These are phyloP conservation scores for Hydractinia symbiolongicarpus DNA, from an alignment of 30 jellyfish, hydroid and myxozoan genomes.

Conservation along the genomic window DNA sequence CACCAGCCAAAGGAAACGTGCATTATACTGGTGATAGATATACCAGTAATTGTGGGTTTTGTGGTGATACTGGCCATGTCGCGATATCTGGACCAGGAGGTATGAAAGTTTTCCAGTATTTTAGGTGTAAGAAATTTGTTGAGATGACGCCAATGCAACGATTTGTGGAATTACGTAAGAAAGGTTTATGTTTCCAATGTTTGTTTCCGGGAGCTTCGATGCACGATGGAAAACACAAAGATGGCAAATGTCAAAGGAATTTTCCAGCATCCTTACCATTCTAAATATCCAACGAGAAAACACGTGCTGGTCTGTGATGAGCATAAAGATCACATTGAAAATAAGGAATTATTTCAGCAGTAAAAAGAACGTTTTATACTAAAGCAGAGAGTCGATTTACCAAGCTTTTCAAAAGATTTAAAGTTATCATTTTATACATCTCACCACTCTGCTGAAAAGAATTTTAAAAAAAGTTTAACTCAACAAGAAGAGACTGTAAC, in stretches of 20 bases:
- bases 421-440: background rate
- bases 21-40: too few relatives aligned
- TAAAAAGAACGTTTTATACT: constrained; percentile 14
- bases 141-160: constrained; percentile 15
- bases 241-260: constrained; percentile 24
- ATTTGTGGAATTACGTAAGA: background rate
- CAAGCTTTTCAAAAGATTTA: background rate
- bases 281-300: constrained; percentile 4
- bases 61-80: too few relatives aligned
- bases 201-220: constrained; percentile 22
- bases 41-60: too few relatives aligned
- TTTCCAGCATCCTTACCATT: constrained; percentile 19
- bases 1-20: too few relatives aligned
- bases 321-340: constrained; percentile 7
- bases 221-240: constrained; percentile 8
- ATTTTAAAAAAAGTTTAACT: too few relatives aligned
- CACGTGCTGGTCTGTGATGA: constrained; percentile 31
- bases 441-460: too few relatives aligned
- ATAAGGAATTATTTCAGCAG: constrained; percentile 16
- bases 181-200: constrained; percentile 32
- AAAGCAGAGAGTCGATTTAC: background rate
- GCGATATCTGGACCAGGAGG: constrained; percentile 15
- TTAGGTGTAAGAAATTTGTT: constrained; percentile 16
- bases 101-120: constrained; percentile 16
- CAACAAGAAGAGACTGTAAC: too few relatives aligned